These are phyloP conservation scores for Diadegma fenestrale DNA, from an alignment of 2,888 invertebrate species.

Conservation along the genomic window DNA sequence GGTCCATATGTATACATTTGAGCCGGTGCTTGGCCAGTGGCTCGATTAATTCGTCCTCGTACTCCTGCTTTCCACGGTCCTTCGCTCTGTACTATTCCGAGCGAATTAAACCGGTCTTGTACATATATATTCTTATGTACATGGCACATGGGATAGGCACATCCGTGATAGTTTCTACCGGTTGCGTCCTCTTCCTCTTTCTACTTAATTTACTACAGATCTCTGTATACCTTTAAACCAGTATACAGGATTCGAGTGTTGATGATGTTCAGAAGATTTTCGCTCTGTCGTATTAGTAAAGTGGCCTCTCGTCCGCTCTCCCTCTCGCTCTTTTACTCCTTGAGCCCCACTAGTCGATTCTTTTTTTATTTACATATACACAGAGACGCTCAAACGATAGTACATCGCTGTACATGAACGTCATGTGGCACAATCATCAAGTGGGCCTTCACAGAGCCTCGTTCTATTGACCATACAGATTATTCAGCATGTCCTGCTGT, in stretches of 20 bases:
- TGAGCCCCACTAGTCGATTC: not conserved
- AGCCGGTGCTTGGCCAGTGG: conserved; percentile 32
- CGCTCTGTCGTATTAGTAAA: conserved; percentile 30
- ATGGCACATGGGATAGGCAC: conserved; percentile 19
- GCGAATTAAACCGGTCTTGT: conserved; percentile 33
- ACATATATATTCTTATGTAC: conserved; percentile 5
- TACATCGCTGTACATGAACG: conserved; percentile 12
- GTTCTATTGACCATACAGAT: conserved; percentile 48
- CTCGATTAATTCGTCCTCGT: conserved; percentile 47
- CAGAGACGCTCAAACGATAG: conserved; percentile 8
- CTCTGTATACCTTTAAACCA: conserved; percentile 20
- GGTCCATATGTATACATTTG: conserved; percentile 12
- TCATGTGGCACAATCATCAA: conserved; percentile 55
- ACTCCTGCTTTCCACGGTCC: conserved; percentile 33
- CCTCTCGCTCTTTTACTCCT: conserved; percentile 6
- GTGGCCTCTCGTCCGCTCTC: conserved; percentile 35
- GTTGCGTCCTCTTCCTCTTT: conserved; percentile 14
- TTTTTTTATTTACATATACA: not conserved
- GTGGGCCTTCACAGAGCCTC: conserved; percentile 10
- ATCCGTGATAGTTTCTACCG: conserved; percentile 43
- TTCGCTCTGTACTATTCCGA: conserved; percentile 25
- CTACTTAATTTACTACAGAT: conserved; percentile 23
- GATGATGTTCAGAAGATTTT: conserved; percentile 54
- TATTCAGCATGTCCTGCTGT: conserved; percentile 37
- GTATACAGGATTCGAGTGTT: conserved; percentile 57